phyloP scores from a whole-genome alignment of 2,888 invertebrate genomes.

The Polia nebulosa region DNA sequence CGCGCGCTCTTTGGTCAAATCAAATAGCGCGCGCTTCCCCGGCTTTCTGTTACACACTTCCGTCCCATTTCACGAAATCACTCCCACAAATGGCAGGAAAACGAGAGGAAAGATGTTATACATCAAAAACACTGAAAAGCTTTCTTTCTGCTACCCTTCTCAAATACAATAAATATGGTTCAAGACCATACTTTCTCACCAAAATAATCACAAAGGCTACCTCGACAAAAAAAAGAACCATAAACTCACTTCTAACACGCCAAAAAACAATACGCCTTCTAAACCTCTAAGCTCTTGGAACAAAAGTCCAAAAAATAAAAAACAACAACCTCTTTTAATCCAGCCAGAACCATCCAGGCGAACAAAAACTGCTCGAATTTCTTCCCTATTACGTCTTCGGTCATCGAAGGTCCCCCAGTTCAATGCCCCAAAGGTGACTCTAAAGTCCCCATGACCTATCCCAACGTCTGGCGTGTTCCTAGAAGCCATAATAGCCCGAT shows the following conservation, averaged over 20 bases:
- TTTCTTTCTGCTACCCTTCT: too few species aligned
- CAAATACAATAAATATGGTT: background rate
- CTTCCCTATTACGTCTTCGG: constrained; percentile 51
- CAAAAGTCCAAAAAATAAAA: background rate
- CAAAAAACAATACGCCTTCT: background rate
- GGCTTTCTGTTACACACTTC: too few species aligned
- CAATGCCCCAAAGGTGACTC: constrained; percentile 85
- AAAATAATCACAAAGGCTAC: background rate
- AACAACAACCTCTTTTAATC: background rate
- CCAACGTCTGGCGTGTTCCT: constrained; percentile 61
- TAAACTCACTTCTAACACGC: background rate
- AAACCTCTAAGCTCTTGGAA: constrained; percentile 1
- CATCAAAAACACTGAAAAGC: too few species aligned
- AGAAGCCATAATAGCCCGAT: constrained; percentile 47
- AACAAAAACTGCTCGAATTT: constrained; percentile 51
- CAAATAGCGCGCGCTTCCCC: too few species aligned
- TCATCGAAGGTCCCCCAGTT: constrained; percentile 69
- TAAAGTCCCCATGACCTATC: constrained; percentile 85
- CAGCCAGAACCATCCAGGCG: constrained; percentile 45
- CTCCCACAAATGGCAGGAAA: too few species aligned
- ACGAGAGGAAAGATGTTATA: too few species aligned
- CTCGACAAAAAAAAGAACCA: background rate
- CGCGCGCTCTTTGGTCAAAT: too few species aligned
- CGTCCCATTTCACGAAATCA: too few species aligned
- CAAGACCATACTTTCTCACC: background rate